Evolutionary conservation across 2,113 vertebrate species (phyloP).

Genomic region (Alaudala cheleensis): DNA sequence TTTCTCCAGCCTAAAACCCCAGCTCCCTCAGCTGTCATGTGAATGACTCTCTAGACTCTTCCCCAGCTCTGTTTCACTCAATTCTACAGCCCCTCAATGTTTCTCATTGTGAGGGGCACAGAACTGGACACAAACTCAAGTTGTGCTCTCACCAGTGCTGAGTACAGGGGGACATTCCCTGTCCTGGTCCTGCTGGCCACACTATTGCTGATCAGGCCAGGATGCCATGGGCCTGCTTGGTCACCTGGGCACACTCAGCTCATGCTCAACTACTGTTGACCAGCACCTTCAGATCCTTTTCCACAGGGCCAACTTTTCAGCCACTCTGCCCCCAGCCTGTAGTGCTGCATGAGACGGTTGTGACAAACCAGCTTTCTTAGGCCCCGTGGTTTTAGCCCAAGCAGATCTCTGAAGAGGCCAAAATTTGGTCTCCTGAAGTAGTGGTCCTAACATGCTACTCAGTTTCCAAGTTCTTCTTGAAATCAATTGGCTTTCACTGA

Average conservation of each 20-base stretch:
- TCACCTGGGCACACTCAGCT: background rate
- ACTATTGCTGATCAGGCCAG: background rate
- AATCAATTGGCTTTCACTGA: background rate
- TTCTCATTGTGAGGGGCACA: background rate
- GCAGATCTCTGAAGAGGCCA: background rate
- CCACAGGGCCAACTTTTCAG: accelerated
- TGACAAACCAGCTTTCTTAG: background rate
- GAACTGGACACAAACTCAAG: accelerated
- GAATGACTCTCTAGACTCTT: background rate
- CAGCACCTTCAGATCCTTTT: background rate
- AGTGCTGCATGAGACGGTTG: background rate
- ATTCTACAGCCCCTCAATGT: background rate
- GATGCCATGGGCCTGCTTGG: background rate
- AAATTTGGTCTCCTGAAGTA: background rate
- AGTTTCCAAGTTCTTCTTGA: background rate
- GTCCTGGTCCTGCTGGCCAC: background rate
- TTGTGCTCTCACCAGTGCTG: background rate
- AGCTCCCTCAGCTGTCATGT: background rate
- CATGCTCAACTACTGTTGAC: background rate
- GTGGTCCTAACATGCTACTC: background rate
- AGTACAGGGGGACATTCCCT: background rate
- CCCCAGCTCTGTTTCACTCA: background rate
- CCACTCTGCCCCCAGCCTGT: background rate
- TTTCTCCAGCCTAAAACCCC: background rate
- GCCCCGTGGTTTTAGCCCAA: background rate